phyloP scores from a whole-genome alignment of 2,113 vertebrate genomes.

The Chloropsis cyanopogon region DNA sequence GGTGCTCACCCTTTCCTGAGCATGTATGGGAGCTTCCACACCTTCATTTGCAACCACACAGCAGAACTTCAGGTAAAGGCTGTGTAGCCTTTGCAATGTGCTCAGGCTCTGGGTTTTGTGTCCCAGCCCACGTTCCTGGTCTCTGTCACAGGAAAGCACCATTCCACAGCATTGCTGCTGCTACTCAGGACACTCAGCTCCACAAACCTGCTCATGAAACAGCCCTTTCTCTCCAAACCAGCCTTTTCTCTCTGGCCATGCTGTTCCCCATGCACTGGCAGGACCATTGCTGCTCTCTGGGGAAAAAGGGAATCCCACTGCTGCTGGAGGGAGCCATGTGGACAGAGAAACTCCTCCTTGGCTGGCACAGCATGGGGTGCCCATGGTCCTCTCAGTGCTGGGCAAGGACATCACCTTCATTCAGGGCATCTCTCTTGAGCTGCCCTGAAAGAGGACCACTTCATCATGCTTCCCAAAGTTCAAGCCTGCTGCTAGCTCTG shows the following conservation, averaged over 20 bases:
- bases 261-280: neutral
- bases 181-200: neutral
- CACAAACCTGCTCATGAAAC: neutral
- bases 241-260: fast-evolving
- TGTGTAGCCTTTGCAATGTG: neutral
- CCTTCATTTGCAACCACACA: neutral
- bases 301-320: neutral
- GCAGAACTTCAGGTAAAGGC: neutral
- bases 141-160: neutral
- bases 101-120: neutral
- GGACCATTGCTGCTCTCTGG: neutral
- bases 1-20: neutral
- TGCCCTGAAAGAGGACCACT: neutral
- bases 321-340: fast-evolving
- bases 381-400: neutral
- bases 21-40: neutral
- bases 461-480: neutral
- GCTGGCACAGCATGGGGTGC: fast-evolving
- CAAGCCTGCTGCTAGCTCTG: neutral
- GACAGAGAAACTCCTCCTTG: neutral
- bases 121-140: fast-evolving
- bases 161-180: neutral
- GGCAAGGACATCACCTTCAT: neutral
- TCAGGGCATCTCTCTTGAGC: neutral
- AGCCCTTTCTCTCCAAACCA: neutral